phyloP scores from a whole-genome alignment of 1,140 invertebrate species.

The Diabrotica virgifera region DNA sequence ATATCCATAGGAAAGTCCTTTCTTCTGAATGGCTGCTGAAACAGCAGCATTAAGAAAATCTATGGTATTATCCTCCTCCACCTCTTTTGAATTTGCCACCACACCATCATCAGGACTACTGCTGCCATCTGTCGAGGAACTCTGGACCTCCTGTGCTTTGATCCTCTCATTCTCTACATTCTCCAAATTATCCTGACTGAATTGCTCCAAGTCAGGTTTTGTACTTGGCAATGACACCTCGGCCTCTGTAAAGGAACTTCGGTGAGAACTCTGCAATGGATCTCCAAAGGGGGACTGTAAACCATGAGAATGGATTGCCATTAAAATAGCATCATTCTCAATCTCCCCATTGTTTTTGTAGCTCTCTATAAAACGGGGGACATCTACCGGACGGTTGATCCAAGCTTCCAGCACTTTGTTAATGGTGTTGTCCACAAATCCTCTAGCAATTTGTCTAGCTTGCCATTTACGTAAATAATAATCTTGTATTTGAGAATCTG shows the following conservation, averaged over 20 bases:
- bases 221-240: constrained; percentile 25
- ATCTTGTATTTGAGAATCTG: constrained; percentile 47
- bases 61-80: constrained; percentile 30
- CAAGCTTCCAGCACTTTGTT: constrained; percentile 66
- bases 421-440: constrained; percentile 69
- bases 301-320: constrained; percentile 62
- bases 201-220: constrained; percentile 25
- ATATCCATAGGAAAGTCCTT: constrained; percentile 56
- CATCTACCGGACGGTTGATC: constrained; percentile 54
- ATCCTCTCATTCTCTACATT: constrained; percentile 22
- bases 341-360: constrained; percentile 55
- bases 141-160: constrained; percentile 27
- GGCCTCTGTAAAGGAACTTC: constrained; percentile 17
- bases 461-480: constrained; percentile 63
- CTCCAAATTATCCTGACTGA: constrained; percentile 23
- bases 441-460: constrained; percentile 64
- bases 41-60: constrained; percentile 67
- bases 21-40: constrained; percentile 67
- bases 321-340: constrained; percentile 64
- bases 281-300: constrained; percentile 46
- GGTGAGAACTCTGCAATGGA: constrained; percentile 1
- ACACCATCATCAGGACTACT: constrained; percentile 19
- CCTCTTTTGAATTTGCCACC: constrained; percentile 5
- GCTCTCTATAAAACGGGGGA: constrained; percentile 55
- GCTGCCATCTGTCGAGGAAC: constrained; percentile 21